Base-by-base conservation (phyloP, 2,113 vertebrate genomes). In the Pygoscelis antarcticus region DNA sequence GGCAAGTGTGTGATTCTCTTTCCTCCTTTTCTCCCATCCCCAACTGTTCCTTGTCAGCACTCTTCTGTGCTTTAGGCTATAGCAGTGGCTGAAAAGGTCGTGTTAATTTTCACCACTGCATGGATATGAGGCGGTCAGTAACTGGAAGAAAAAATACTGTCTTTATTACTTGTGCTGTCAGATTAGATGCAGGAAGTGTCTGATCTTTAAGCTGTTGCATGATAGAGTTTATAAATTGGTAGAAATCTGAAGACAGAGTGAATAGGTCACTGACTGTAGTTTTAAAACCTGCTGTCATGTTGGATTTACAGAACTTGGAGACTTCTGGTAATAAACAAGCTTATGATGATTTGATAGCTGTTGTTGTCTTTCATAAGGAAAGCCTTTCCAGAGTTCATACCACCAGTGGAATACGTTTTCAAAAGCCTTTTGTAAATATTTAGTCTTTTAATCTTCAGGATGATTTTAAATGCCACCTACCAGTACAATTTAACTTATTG, bases 211-310 rank as follows among this genome's bases (percentile, higher is more conserved):
- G 79, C 21, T 76, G 52, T 83, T 96, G 76, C 42, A 18, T 87
- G 66, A 47, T 90, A 61, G 40, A 40, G 34, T 93, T 78, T 83
- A 36, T 78, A 94, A 94, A 92, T 87, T 36, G 34, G 30, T 77
- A 79, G 38, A 87, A 87, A 29, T 74, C 87, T 47, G 92, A 82
- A 96, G 79, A 54, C 29, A 16, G 42, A 82, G n/a, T 76, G 81
- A 94, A 75, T 90, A 94, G 94, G 90, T 91, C 88, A 71, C 46
- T 77, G 70, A 66, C n/a, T 72, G 51, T 92, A 93, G 80, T 66
- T 96, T 93, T 92, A 87, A 94, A 95, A 94, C 47, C 51, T 61
- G 23, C 86, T 96, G 90, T 92, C 75, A 46, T n/a, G 66, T 90
- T 94, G 74, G 36, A 93, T 97, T 97, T 97, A 68, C 49, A 64